Evolutionary conservation across 1,140 invertebrate genomes (phyloP), one percentile per base, ranked within the genome.

Genomic region (Drosophila sp.): DNA sequence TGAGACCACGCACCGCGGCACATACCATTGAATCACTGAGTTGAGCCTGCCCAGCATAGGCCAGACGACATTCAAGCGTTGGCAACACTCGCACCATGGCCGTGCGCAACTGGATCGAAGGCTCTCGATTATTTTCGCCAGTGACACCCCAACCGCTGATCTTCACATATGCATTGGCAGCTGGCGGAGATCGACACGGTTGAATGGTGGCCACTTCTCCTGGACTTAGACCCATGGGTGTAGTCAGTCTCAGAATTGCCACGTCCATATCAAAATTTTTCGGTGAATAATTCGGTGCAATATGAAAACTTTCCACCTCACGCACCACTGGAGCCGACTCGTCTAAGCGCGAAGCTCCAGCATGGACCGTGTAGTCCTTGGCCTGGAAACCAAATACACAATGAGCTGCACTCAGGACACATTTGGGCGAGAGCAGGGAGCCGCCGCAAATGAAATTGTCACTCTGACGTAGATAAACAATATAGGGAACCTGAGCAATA

Each of bases 221-320:
- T 6, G 71, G n/a, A 1, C 41, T 44, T 3, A 76, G 64, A 1
- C 47, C 29, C 5, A 82, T 33, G 4, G 69, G 38, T 10, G 61
- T 5, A 1, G 6, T 29, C 32, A 91, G 64, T 29, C 61, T 74
- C 8, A 91, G 17, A 30, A 91, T 55, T 1, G 90, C 90, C 10
- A 91, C 90, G 56, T 91, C 90, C 90, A 91, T 91, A 47, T 91
- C 86, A 32, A 90, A 82, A 32, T 77, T 91, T 3, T 41, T 58
- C 0, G 79, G 58, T 3, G 60, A 50, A 38, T 87, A 87, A 17
- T 55, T 72, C 2, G 75, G 41, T 1, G 72, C 27, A 8, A 82
- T 67, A 50, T 76, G 57, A 63, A 91, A 77, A 4, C 29, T 66
- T 4, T 47, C 23, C 1, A 87, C 77, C 1, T n/a, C 33, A 17